Base-by-base conservation (phyloP, 2,797 vertebrate genomes). In the Mormyrus hasselquistii region DNA sequence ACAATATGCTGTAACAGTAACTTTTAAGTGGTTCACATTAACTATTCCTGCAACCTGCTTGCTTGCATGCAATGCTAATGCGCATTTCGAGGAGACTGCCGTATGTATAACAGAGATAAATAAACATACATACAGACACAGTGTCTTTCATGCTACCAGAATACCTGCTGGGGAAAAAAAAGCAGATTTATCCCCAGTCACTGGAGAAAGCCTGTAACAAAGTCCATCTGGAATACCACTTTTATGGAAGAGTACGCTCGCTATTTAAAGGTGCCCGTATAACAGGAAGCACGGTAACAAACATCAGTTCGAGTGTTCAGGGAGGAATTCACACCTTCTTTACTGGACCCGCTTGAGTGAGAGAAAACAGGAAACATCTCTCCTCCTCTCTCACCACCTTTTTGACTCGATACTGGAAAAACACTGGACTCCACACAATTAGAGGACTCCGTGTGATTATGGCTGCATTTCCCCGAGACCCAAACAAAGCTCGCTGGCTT, bases 301-400 rank as follows among this genome's bases (percentile, higher is more conserved):
- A 86, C 52, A 57, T 50, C 49, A 50, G 85, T 12, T 86, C 16
- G 12, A 55, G 14, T 41, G 52, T 86, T 41, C 79, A 38, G 52
- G 29, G 52, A 85, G 29, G 85, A 86, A 86, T 38, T 57, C 52
- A 41, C 85, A 86, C 85, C 85, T 86, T 55, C 84, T 55, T 57
- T 41, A 38, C 52, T 57, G 84, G 52, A 86, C 29, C 14, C 1
- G 25, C 10, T 86, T 16, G 25, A 8, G 84, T 38, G 85, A 50
- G 52, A 34, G 49, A 86, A 86, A 86, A 86, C 85, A 86, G 85
- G 85, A 86, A 86, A 57, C 50, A 52, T 55, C 19, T 86, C 50
- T 86, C 6, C 22, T 19, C 14, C 52, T 19, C 12, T 38, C 85
- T 55, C 52, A 57, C 34, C 52, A 86, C 52, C 85, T 86, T 38